Conservation (phyloP, 2,113 vertebrate genomes). For the Chunga burmeisteri region DNA sequence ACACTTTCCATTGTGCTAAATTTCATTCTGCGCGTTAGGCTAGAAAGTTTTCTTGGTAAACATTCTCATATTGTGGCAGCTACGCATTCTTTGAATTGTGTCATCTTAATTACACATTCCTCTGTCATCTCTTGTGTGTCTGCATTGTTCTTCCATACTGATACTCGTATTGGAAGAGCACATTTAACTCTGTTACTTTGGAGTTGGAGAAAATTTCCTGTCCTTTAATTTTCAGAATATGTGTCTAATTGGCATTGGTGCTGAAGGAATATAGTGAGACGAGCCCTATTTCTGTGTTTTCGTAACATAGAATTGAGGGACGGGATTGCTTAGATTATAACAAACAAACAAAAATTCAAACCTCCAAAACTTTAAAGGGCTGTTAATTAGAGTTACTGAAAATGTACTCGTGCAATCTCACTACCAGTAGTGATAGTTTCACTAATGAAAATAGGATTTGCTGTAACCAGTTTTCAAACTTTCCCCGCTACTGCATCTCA, state of each 20-base stretch:
- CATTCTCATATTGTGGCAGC: neutral
- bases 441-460: neutral
- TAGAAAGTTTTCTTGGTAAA: neutral
- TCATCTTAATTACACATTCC: neutral
- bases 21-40: neutral
- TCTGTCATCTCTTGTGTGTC: neutral
- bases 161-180: neutral
- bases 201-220: neutral
- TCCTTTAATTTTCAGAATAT: neutral
- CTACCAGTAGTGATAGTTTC: neutral
- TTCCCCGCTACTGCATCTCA: neutral
- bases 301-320: neutral
- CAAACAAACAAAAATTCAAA: neutral
- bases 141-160: neutral
- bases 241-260: neutral
- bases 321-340: neutral
- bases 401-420: neutral
- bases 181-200: neutral
- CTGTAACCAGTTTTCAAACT: neutral
- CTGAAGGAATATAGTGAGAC: neutral
- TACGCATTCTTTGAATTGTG: neutral
- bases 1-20: neutral
- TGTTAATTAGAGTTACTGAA: neutral
- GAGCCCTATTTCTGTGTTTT: neutral
- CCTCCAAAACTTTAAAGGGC: neutral